Evolutionary conservation across 2,797 vertebrate species (phyloP).

Genomic region (Anguilla marmorata): DNA sequence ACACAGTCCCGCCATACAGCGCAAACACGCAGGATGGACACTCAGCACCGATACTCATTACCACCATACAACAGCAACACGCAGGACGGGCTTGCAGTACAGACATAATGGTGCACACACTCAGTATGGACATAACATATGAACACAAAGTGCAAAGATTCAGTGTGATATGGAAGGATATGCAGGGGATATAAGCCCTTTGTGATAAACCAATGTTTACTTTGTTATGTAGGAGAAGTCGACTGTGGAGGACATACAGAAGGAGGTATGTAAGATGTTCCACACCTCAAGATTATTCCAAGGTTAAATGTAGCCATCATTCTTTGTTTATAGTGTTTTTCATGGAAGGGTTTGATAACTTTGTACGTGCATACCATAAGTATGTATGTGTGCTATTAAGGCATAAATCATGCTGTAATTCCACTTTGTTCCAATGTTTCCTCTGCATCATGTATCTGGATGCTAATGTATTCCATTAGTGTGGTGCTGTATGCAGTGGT

Average conservation of each 20-base stretch:
- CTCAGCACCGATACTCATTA: no score
- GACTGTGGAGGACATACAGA: slow-evolving; percentile 62
- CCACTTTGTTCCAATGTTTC: neutral
- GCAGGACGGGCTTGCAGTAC: no score
- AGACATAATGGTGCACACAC: neutral
- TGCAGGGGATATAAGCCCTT: neutral
- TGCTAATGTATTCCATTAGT: neutral
- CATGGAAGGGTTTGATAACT: neutral
- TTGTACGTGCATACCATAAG: neutral
- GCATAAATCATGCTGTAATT: neutral
- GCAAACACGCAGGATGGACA: no score
- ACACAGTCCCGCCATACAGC: neutral
- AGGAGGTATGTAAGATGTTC: slow-evolving; percentile 65
- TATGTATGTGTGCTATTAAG: neutral
- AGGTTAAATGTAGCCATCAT: neutral
- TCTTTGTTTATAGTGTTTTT: neutral
- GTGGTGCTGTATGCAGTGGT: neutral
- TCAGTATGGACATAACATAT: neutral
- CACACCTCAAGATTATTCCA: neutral
- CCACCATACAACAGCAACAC: no score
- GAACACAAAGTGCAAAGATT: neutral
- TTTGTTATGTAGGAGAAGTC: slow-evolving; percentile 66
- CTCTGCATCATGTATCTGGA: neutral
- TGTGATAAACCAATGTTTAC: neutral
- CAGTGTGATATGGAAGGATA: neutral